A percentile compares a stretch with the other conserved stretches of the same genome.
Conservation (phyloP, 2,888 invertebrate species). For the Drosophila lacicola region DNA sequence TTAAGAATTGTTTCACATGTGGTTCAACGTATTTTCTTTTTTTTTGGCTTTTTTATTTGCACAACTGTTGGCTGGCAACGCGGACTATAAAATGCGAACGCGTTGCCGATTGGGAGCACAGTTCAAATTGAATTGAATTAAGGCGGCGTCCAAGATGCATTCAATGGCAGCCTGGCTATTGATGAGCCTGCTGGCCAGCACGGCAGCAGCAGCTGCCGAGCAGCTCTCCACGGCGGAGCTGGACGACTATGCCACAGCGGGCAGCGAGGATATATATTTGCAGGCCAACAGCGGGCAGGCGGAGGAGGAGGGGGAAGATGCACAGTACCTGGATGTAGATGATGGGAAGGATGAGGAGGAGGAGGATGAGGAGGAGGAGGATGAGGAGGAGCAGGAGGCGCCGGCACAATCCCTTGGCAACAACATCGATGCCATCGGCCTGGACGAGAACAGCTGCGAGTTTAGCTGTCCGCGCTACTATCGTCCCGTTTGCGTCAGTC, state of each 20-base stretch:
- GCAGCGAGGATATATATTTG: conserved; percentile 40
- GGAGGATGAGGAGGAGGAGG: neutral
- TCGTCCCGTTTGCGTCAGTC: conserved; percentile 58
- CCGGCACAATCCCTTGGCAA: neutral
- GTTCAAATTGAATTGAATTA: neutral
- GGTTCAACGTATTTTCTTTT: conserved; percentile 9
- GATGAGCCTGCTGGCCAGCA: conserved; percentile 10
- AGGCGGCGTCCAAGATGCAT: conserved; percentile 27
- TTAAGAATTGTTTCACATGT: conserved; percentile 14
- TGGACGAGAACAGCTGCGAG: conserved; percentile 52
- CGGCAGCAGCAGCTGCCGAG: neutral
- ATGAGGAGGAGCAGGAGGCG: neutral
- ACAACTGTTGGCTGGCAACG: conserved; percentile 32
- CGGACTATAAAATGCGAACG: conserved; percentile 33
- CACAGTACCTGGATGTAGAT: neutral
- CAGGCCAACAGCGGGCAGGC: conserved; percentile 2
- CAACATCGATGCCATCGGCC: conserved; percentile 38
- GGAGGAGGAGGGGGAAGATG: neutral
- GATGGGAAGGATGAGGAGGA: neutral
- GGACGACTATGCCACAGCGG: conserved; percentile 17
- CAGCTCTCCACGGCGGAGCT: neutral
- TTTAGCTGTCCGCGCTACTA: conserved; percentile 72
- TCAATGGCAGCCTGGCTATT: conserved; percentile 18
- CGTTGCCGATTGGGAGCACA: conserved; percentile 8
- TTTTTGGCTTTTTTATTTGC: conserved; percentile 27